phyloP scores from a whole-genome alignment of 2,797 vertebrate species.

The Morus bassanus region DNA sequence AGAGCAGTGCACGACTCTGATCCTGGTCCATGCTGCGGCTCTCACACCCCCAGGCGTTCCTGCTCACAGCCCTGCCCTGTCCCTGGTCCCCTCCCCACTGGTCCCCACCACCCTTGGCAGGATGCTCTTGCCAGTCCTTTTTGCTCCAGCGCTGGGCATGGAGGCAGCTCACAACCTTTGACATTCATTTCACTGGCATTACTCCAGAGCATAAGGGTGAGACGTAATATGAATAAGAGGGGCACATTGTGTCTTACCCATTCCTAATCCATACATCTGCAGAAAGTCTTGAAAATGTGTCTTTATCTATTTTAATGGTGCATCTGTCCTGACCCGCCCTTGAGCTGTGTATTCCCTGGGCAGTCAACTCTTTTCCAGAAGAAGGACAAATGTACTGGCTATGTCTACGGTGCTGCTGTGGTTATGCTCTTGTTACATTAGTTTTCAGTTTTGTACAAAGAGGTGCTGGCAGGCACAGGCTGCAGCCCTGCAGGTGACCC shows the following conservation, averaged over 20 bases:
- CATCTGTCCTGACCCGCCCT: not conserved
- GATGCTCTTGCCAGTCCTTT: not conserved
- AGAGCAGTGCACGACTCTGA: rapidly evolving
- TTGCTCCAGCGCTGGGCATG: rapidly evolving
- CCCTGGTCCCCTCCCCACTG: not conserved
- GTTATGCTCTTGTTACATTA: not conserved
- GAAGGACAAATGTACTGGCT: not conserved
- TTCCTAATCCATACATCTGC: not conserved
- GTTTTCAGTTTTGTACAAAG: not conserved
- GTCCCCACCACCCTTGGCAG: not conserved
- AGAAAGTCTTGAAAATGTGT: not conserved
- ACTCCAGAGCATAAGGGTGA: not conserved
- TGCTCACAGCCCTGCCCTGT: not conserved
- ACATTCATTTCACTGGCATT: not conserved
- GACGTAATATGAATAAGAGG: not conserved
- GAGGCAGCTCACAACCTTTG: not conserved
- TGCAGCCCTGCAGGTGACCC: not conserved
- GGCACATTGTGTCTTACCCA: not conserved
- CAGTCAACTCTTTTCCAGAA: not conserved
- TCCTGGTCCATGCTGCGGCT: not conserved
- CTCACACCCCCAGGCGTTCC: not conserved
- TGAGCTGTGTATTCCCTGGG: not conserved
- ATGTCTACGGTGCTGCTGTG: not conserved
- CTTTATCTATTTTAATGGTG: not conserved
- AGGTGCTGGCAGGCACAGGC: not conserved